phyloP scores from a whole-genome alignment of 2,113 vertebrate species.

The Pachyramphus minor region DNA sequence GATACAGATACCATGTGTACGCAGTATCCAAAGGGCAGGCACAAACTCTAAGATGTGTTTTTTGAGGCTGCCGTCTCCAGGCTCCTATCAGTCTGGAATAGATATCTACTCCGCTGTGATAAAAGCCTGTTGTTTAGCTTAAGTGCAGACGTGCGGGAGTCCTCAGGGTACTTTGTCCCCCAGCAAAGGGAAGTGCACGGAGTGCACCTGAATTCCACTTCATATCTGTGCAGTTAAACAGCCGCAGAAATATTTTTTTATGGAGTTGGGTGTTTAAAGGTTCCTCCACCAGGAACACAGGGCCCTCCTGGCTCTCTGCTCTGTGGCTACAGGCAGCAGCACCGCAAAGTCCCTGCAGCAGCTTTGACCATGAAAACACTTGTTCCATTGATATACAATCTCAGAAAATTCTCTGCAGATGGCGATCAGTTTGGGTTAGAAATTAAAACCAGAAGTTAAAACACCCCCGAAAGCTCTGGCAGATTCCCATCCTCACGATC shows the following conservation, averaged over 20 bases:
- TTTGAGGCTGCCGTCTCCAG: neutral
- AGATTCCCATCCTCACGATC: neutral
- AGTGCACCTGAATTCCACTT: neutral
- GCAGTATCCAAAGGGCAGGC: neutral
- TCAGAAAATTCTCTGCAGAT: neutral
- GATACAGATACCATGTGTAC: accelerated
- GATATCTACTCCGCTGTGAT: neutral
- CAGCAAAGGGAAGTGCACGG: neutral
- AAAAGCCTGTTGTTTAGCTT: neutral
- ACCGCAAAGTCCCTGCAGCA: neutral
- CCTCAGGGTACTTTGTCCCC: neutral
- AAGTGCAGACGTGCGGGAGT: neutral
- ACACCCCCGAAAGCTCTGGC: neutral
- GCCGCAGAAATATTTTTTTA: neutral
- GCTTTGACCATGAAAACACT: neutral
- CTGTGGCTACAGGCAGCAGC: accelerated
- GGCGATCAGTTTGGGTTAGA: neutral
- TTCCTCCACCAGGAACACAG: neutral
- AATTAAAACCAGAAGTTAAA: conserved; percentile 16
- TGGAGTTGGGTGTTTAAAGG: neutral
- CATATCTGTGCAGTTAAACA: accelerated
- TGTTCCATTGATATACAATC: neutral
- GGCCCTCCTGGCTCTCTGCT: neutral
- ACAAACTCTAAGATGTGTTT: neutral
- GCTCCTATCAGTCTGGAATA: neutral